Evolutionary conservation across 2,888 invertebrate species (phyloP).

Genomic region (Elgonia sp.): DNA sequence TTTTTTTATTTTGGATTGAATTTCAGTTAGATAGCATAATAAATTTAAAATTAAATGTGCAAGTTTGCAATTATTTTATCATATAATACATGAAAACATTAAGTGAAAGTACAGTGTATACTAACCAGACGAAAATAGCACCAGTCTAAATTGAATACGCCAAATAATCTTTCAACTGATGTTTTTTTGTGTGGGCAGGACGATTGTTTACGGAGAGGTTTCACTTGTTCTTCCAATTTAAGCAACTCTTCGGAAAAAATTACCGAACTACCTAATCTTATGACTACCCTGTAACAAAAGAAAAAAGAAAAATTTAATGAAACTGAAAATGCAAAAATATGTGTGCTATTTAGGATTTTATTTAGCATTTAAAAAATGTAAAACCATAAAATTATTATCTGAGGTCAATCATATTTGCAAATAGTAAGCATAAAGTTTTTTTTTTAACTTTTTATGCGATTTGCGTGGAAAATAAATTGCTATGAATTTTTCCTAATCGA

Average conservation of each 20-base stretch:
- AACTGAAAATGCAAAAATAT: background rate
- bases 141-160: constrained; percentile 93
- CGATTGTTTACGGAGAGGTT: constrained; percentile 92
- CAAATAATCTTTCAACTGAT: constrained; percentile 94
- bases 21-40: too few relatives aligned
- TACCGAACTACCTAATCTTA: constrained; percentile 93
- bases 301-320: too few relatives aligned
- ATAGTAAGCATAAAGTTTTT: too few relatives aligned
- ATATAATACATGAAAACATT: background rate
- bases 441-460: too few relatives aligned
- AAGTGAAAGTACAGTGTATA: constrained; percentile 37
- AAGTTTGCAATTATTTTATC: background rate
- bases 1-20: too few relatives aligned
- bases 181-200: constrained; percentile 96
- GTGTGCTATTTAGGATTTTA: too few relatives aligned
- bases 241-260: constrained; percentile 92
- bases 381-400: too few relatives aligned
- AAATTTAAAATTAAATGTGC: background rate
- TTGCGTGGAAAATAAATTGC: too few relatives aligned
- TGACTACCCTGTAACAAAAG: constrained; percentile 89
- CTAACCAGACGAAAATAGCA: constrained; percentile 94
- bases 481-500: too few relatives aligned
- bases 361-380: too few relatives aligned
- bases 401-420: too few relatives aligned
- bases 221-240: constrained; percentile 93